Base-by-base conservation (phyloP, 2,888 invertebrate species). In the Drosophila nigritarsus region DNA sequence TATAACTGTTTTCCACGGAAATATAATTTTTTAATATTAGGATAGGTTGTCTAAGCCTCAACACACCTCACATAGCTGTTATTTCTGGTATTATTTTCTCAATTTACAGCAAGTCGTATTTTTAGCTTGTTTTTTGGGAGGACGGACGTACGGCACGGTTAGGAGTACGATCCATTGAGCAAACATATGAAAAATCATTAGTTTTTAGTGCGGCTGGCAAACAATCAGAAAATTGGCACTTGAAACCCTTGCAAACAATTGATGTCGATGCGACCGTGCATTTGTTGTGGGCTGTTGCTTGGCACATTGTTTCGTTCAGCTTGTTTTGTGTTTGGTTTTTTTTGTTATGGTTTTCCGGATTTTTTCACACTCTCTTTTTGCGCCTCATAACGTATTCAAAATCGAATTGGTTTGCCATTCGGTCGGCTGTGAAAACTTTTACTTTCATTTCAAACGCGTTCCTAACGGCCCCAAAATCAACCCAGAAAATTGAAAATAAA, bases 321-420 rank as follows among this genome's bases (percentile, higher is more conserved):
- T 15, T 70, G 40, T 18, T 18, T 59, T 58, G 48, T 49, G 51
- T 30, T 55, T 53, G 49, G 49, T 18, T 58, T 20, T 20, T 13
- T 45, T 78, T 84, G 73, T 87, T 70, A 82, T 67, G 78, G 75
- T 70, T 76, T 86, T 83, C 78, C 76, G 86, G 69, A 85, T 75
- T 87, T 87, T 87, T 89, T 90, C 78, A 74, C 88, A 86, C 87
- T 75, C 72, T 72, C 64, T 83, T 83, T 89, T 82, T 89, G 89
- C 88, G 88, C 89, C 87, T 84, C 90, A 89, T 89, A 90, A 89
- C 88, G 90, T 89, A 88, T 88, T 88, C 90, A 89, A 87, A 88
- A 90, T 89, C 87, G 74, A 90, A 88, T 87, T 82, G 87, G 76
- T 77, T 86, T 83, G 65, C 79, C 68, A 83, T 79, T 86, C 64